Percentiles rank a stretch among this genome's conserved stretches.
phyloP scores from a whole-genome alignment of 2,888 invertebrate species.

The Hirtodrosophila cameraria region DNA sequence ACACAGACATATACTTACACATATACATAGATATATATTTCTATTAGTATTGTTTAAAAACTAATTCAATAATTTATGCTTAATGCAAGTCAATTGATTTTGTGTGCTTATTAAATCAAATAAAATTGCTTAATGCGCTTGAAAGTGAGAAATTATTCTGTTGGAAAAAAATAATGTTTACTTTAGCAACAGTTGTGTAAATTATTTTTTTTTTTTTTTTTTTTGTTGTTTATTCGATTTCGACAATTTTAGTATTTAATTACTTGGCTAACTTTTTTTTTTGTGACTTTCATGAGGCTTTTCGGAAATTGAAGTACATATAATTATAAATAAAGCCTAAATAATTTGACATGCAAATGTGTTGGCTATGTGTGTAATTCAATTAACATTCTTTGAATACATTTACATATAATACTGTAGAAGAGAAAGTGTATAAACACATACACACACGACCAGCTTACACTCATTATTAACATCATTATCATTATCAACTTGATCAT shows the following conservation, averaged over 20 bases:
- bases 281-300: no score
- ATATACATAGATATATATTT: conserved; percentile 34
- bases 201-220: conserved; percentile 6
- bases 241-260: neutral
- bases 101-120: conserved; percentile 37
- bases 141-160: conserved; percentile 22
- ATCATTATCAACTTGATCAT: conserved; percentile 12
- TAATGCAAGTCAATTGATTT: conserved; percentile 65
- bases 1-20: conserved; percentile 23
- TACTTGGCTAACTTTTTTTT: no score
- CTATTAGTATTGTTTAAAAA: conserved; percentile 21
- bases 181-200: conserved; percentile 2
- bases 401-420: conserved; percentile 64
- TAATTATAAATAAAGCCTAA: neutral
- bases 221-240: neutral
- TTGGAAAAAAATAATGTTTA: conserved; percentile 5
- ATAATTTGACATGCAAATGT: neutral
- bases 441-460: conserved; percentile 23
- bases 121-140: conserved; percentile 19
- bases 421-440: conserved; percentile 20
- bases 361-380: neutral
- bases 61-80: conserved; percentile 62
- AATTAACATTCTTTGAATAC: conserved; percentile 5
- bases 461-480: conserved; percentile 15
- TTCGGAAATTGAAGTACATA: neutral